Evolutionary conservation across 2,888 invertebrate genomes (phyloP).

Genomic region (Nowickia ferox): DNA sequence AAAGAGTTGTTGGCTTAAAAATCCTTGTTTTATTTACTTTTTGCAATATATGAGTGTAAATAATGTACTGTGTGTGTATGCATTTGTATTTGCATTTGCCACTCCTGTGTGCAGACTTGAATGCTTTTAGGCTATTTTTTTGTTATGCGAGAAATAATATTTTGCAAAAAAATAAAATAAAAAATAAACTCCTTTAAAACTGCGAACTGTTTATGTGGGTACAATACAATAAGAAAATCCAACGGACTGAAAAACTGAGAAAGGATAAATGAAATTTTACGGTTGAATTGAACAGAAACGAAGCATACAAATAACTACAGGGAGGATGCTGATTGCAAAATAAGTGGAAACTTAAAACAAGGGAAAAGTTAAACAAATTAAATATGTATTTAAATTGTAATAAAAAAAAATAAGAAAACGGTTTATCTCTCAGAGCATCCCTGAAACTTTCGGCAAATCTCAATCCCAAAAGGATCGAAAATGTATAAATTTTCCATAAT

Average conservation of each 20-base stretch:
- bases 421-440: no score
- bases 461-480: no score
- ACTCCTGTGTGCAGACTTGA: neutral
- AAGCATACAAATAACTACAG: conserved; percentile 57
- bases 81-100: neutral
- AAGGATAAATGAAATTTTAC: conserved; percentile 46
- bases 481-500: no score
- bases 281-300: conserved; percentile 58
- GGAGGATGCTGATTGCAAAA: conserved; percentile 20
- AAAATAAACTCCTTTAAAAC: conserved; percentile 19
- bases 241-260: conserved; percentile 30
- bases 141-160: conserved; percentile 2
- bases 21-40: neutral
- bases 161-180: neutral
- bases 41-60: neutral
- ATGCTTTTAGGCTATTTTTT: conserved; percentile 16
- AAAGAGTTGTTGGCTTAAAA: neutral
- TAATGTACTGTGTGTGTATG: neutral
- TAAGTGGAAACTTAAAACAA: conserved; percentile 35
- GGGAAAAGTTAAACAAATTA: conserved; percentile 21
- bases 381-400: neutral
- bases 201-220: conserved; percentile 33
- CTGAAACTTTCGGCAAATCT: no score
- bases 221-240: conserved; percentile 29
- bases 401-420: no score